phyloP scores from a whole-genome alignment of 2,888 invertebrate species.

The Ichneumon xanthorius region DNA sequence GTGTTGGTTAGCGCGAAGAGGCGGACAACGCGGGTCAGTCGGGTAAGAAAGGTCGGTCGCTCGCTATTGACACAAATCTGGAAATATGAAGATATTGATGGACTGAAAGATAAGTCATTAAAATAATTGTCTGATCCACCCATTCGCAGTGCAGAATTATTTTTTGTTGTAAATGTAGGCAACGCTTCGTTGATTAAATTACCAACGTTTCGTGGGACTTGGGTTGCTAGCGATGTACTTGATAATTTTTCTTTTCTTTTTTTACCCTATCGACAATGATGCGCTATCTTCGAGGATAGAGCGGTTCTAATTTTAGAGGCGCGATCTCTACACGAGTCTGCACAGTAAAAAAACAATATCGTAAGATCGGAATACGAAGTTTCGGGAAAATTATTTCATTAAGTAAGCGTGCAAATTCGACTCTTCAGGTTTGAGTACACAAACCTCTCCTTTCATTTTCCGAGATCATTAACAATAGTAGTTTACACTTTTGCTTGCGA shows the following conservation, averaged over 20 bases:
- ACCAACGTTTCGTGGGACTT: neutral
- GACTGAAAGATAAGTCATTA: neutral
- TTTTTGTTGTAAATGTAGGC: neutral
- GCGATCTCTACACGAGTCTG: too few species aligned
- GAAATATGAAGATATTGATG: neutral
- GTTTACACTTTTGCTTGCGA: too few species aligned
- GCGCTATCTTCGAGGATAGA: neutral
- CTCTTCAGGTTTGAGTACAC: too few species aligned
- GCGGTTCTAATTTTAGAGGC: too few species aligned
- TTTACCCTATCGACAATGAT: neutral
- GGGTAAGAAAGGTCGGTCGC: slow-evolving; percentile 9
- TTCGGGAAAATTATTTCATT: too few species aligned
- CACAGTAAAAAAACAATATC: too few species aligned
- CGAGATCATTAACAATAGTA: too few species aligned
- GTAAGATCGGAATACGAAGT: too few species aligned
- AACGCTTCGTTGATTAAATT: neutral
- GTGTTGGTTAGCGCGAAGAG: neutral
- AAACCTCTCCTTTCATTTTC: too few species aligned
- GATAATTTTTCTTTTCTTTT: neutral
- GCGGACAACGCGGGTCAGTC: neutral
- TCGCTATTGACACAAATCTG: neutral
- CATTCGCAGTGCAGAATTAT: too few species aligned
- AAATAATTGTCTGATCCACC: neutral
- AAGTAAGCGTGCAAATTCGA: too few species aligned
- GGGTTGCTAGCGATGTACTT: neutral